These are phyloP conservation scores for Xestobium rufovillosum DNA, from an alignment of 2,888 invertebrate species.

Conservation along the genomic window DNA sequence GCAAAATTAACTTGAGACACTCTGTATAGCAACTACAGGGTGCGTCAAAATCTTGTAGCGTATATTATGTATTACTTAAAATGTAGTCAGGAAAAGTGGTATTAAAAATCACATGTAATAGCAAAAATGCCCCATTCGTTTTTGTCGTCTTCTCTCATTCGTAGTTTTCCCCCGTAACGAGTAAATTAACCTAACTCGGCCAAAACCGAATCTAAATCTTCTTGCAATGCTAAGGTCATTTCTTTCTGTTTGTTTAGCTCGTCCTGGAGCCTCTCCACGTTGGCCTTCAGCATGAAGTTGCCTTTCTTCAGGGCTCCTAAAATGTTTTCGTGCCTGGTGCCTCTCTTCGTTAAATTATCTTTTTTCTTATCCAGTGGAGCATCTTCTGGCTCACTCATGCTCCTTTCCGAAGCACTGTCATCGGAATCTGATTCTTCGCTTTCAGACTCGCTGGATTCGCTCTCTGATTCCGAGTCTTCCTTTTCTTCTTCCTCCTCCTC, in stretches of 20 bases:
- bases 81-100: too few species aligned
- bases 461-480: constrained; percentile 46
- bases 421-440: constrained; percentile 57
- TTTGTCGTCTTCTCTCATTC: constrained; percentile 1
- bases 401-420: constrained; percentile 60
- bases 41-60: too few species aligned
- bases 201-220: constrained; percentile 78
- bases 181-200: constrained; percentile 67
- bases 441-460: constrained; percentile 60
- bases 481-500: constrained; percentile 51
- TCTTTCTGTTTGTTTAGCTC: constrained; percentile 78
- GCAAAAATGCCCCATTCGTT: too few species aligned
- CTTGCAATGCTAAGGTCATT: constrained; percentile 66
- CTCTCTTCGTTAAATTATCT: constrained; percentile 54
- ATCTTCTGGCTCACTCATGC: constrained; percentile 50
- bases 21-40: too few species aligned
- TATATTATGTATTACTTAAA: too few species aligned
- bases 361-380: constrained; percentile 61
- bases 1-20: too few species aligned
- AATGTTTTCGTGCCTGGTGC: constrained; percentile 71
- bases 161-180: background rate
- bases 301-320: constrained; percentile 79
- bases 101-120: too few species aligned
- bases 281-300: constrained; percentile 78
- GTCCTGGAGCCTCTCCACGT: constrained; percentile 80